Base-by-base conservation (phyloP, 2,113 vertebrate genomes). In the Podarcis raffonei region DNA sequence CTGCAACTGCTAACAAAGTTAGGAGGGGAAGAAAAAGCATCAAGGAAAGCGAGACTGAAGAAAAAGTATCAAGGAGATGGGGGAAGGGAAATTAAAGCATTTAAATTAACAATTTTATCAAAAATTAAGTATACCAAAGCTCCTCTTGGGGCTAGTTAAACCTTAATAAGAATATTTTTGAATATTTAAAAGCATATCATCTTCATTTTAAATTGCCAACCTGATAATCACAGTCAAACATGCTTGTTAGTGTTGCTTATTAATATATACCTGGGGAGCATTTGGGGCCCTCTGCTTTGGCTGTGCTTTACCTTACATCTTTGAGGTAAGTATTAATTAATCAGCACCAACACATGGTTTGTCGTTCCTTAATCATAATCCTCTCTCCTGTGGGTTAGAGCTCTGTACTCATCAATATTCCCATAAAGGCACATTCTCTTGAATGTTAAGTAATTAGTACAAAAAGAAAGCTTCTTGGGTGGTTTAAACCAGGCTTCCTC, bases 271-370 rank as follows among this genome's bases (percentile, higher is more conserved):
- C 53, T 84, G 89, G 42, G 66, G 66, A 79, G 88, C 37, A 7
- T 87, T 72, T 89, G 32, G 25, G 35, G 5, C 8, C 85, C n/a
- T 92, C 30, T 82, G 72, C 68, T 84, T 20, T 9, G 8, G 81
- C 37, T 94, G 39, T 71, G 68, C 9, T 59, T 89, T 89, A 22
- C 84, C 79, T 85, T 81, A 68, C 20, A 92, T 88, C 80, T 83
- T 88, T 71, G 79, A 89, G 23, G 77, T 79, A 74, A 69, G 79
- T 68, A 92, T 87, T 92, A 91, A 94, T 91, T 92, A 92, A 95
- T 92, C 74, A 89, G n/a, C 86, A 90, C 22, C 80, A 91, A n/a
- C 87, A 69, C 82, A 84, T 83, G 89, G 32, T 91, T 93, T 92
- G 37, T 91, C 87, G 82, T 88, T 90, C 82, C 76, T 82, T 94